Base-by-base conservation (phyloP, 1,140 invertebrate species). In the Drosophila pandora region DNA sequence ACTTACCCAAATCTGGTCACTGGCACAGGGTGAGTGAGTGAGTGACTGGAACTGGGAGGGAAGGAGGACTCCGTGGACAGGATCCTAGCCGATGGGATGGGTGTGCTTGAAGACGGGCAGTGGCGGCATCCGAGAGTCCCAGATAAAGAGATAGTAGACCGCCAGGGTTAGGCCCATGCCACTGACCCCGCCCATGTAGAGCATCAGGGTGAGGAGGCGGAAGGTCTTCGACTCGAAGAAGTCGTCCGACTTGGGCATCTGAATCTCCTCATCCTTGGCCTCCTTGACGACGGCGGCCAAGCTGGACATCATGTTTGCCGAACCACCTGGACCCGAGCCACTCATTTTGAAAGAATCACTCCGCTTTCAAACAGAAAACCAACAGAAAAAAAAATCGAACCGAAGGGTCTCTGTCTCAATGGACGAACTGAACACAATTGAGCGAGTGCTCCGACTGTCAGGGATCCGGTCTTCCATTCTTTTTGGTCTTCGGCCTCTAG, bases 101-200 rank as follows among this genome's bases (percentile, higher is more conserved):
- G 85, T 81, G 47, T 91, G 90, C 76, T 91, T 91, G 63, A 90
- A 91, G 21, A 91, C 67, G 43, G 90, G 90, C 52, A 91, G 57
- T 4, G 90, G 87, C 37, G 90, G 90, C 90, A 91, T 91, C 17
- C 88, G 71, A 2, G 90, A 91, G 23, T 91, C 90, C 90, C 90
- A 91, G 30, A 91, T 90, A 52, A 91, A 91, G 0, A 91, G 65
- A 61, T 91, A 87, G 47, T 90, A 91, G n/a, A 90, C 70, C 10
- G 90, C 90, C 60, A 91, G 52, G 2, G 88, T 63, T 8, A 91
- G 62, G 1, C 90, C 90, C 69, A 91, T 74, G 50, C 90, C 90
- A 22, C 80, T 80, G 0, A 91, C 82, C 1, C 90, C 90, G 37
- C 83, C 87, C 84, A 91, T 90, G 13, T 91, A 91, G 23, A 91